Evolutionary conservation across 2,797 vertebrate genomes (phyloP).

Genomic region (Scyliorhinus canicula): DNA sequence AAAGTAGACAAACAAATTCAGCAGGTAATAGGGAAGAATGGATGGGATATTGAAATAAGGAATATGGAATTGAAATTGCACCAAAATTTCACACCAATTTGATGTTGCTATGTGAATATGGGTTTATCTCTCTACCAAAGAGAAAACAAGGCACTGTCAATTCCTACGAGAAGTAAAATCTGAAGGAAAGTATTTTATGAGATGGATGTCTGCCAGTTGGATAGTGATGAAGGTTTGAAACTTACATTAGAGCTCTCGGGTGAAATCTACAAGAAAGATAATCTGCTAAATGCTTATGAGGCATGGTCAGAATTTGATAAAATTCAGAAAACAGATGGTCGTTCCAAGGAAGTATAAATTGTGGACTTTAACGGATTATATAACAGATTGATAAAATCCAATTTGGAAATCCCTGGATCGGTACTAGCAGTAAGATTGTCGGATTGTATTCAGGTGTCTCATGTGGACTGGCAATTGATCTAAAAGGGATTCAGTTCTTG

Average conservation of each 20-base stretch:
- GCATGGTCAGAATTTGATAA: not conserved
- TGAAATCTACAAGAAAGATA: not conserved
- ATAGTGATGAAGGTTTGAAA: not conserved
- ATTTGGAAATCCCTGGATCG: not conserved
- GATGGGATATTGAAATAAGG: not conserved
- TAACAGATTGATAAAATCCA: not conserved
- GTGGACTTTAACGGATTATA: not conserved
- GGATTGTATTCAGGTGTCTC: not conserved
- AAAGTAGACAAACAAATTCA: not conserved
- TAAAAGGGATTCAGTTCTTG: not conserved
- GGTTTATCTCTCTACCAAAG: not conserved
- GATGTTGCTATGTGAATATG: not conserved
- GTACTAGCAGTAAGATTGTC: not conserved
- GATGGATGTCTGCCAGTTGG: not conserved
- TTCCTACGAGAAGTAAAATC: not conserved
- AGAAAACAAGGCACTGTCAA: not conserved
- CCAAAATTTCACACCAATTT: not conserved
- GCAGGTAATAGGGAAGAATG: not conserved
- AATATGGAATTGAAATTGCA: not conserved
- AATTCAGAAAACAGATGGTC: not conserved
- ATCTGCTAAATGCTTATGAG: not conserved
- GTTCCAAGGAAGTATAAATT: not conserved
- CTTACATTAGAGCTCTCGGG: not conserved
- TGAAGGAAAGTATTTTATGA: not conserved
- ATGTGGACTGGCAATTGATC: not conserved